Percentiles rank a stretch among this genome's conserved stretches.
Conservation (phyloP, 53 echinoderm and acorn worm genomes). For the Henricia sp. region DNA sequence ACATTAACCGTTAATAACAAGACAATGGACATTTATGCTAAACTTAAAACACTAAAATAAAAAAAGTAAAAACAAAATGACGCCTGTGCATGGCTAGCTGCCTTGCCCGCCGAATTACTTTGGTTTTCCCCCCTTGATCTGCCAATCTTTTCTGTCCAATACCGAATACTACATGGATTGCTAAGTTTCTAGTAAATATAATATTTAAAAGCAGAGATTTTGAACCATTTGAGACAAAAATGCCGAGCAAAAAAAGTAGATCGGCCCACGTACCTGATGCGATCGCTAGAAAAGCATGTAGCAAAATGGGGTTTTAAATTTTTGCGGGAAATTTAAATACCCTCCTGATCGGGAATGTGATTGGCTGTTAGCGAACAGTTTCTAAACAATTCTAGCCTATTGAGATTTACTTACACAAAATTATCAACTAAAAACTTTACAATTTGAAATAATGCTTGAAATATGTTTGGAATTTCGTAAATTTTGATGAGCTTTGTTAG, state of each 20-base stretch:
- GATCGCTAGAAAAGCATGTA: too few species aligned
- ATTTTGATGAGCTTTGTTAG: not conserved
- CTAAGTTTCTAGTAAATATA: not conserved
- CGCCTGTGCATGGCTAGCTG: too few species aligned
- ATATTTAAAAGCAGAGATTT: not conserved
- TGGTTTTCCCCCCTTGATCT: too few species aligned
- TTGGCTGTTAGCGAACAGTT: slow-evolving; percentile 70
- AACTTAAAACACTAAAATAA: too few species aligned
- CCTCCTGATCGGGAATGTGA: slow-evolving; percentile 48
- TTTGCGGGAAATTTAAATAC: slow-evolving; percentile 79
- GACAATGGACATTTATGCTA: too few species aligned
- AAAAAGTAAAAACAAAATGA: too few species aligned
- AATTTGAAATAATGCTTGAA: not conserved
- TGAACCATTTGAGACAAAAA: not conserved
- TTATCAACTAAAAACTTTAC: not conserved
- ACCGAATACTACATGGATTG: not conserved
- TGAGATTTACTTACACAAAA: not conserved
- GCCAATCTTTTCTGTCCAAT: not conserved
- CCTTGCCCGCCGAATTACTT: too few species aligned
- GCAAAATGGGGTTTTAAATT: slow-evolving; percentile 70
- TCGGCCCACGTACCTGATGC: slow-evolving; percentile 14
- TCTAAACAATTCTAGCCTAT: slow-evolving; percentile 3
- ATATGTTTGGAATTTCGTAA: not conserved
- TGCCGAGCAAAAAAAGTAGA: not conserved
- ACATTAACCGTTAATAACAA: too few species aligned